Evolutionary conservation across 2,888 invertebrate genomes (phyloP), one percentile per base, ranked within the genome.

Genomic region (Therioaphis trifolii): DNA sequence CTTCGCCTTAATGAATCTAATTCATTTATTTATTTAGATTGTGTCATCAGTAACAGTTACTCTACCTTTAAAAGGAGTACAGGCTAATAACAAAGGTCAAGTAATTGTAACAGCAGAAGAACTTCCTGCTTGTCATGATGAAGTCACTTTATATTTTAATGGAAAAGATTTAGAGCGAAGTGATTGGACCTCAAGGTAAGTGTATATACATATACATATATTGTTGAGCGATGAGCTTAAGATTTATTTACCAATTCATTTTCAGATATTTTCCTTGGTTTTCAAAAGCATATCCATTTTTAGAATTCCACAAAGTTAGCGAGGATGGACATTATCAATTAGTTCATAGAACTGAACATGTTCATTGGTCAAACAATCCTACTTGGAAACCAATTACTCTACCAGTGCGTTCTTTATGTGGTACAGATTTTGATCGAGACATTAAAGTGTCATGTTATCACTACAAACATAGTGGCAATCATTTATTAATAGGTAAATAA

Each of bases 341-440:
- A 11, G 91, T 91, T 1, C 90, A 91, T 86, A 89, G 91, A 86
- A 91, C 91, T 61, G 91, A 92, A 87, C 89, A 89, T 35, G 88
- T 89, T 74, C 90, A 89, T 86, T 90, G 89, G 85, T 90, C 90
- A 14, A 86, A 90, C 63, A 90, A 91, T 86, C 92, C 92, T 18
- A 89, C 88, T 9, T 92, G 92, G 91, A 88, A 88, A 84, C 86
- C 87, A 87, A 89, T 91, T 84, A 88, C 88, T 4, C 86, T 91
- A 21, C 88, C 89, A 35, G 88, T 90, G 0, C 87, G 90, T 63
- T 87, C 89, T 12, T 87, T 92, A 72, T 91, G 91, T 86, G 90
- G 90, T 86, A 90, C 90, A 12, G 91, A 91, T 86, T 88, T 89
- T 86, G 90, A 91, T 85, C 88, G 91, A 80, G 88, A 88, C 71